Evolutionary conservation across 2,888 invertebrate species (phyloP).

Genomic region (Drosophila stalkeri): DNA sequence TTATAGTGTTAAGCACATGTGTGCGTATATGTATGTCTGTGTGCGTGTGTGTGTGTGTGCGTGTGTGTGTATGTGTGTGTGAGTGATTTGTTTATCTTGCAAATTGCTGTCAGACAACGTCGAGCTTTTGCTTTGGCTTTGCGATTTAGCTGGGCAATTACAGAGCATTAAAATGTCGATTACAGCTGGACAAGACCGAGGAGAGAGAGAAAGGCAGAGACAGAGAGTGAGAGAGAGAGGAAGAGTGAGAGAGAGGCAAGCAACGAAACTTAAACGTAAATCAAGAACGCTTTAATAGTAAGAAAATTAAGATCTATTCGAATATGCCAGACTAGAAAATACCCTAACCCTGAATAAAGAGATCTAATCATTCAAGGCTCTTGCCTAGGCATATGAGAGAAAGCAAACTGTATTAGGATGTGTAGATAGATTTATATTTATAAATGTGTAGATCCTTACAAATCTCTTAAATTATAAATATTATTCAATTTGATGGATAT

Average conservation of each 20-base stretch:
- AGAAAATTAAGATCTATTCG: background rate
- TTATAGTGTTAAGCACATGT: slow-evolving; percentile 53
- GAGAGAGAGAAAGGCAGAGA: slow-evolving; percentile 4
- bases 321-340: background rate
- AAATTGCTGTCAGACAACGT: slow-evolving; percentile 54
- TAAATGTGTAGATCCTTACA: too few species aligned
- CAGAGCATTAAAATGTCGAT: slow-evolving; percentile 59
- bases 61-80: slow-evolving; percentile 2
- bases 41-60: slow-evolving; percentile 4
- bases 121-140: slow-evolving; percentile 24
- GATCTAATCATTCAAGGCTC: too few species aligned
- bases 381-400: too few species aligned
- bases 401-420: too few species aligned
- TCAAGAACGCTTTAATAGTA: background rate
- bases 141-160: slow-evolving; percentile 41
- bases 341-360: background rate
- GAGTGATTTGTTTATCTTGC: slow-evolving; percentile 45
- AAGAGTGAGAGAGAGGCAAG: background rate
- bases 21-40: too few species aligned
- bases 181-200: slow-evolving; percentile 27
- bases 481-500: too few species aligned
- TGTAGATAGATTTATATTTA: too few species aligned
- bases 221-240: background rate
- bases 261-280: slow-evolving; percentile 41
- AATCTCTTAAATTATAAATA: too few species aligned